phyloP scores from a whole-genome alignment of 53 echinoderm and acorn worm genomes.

The Pentamera pediparva region DNA sequence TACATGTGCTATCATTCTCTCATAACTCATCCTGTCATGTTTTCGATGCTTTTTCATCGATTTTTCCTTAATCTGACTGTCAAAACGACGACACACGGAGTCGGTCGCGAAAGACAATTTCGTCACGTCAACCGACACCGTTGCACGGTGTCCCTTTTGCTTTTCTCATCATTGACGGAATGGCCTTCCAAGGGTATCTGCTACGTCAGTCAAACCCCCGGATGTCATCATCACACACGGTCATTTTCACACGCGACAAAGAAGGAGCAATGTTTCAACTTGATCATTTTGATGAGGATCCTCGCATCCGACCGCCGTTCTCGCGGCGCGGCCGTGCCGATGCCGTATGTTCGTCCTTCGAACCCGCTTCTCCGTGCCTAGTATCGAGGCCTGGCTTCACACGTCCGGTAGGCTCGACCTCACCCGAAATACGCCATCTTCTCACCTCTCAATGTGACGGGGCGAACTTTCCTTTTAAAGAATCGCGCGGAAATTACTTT shows the following conservation, averaged over 20 bases:
- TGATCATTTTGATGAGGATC: not conserved
- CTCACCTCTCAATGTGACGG: slow-evolving; percentile 24
- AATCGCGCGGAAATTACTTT: slow-evolving; percentile 33
- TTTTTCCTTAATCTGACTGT: too few relatives aligned
- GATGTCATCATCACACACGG: slow-evolving; percentile 22
- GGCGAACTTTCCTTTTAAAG: slow-evolving; percentile 10
- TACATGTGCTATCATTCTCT: too few relatives aligned
- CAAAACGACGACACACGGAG: too few relatives aligned
- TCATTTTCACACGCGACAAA: slow-evolving; percentile 27
- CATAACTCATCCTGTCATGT: too few relatives aligned
- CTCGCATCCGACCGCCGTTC: not conserved
- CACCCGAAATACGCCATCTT: slow-evolving; percentile 13
- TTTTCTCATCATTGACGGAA: not conserved
- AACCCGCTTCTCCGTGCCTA: not conserved
- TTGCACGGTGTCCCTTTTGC: too few relatives aligned
- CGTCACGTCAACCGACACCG: too few relatives aligned
- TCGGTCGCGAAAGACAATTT: too few relatives aligned
- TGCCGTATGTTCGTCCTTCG: slow-evolving; percentile 8
- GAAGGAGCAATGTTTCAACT: slow-evolving; percentile 17
- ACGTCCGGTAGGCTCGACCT: slow-evolving; percentile 11
- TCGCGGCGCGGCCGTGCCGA: not conserved
- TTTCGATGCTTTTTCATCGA: too few relatives aligned
- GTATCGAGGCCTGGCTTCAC: slow-evolving; percentile 16
- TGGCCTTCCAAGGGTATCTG: not conserved
- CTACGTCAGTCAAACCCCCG: not conserved